Evolutionary conservation across 2,888 invertebrate species (phyloP).

Genomic region (Nomada flava): DNA sequence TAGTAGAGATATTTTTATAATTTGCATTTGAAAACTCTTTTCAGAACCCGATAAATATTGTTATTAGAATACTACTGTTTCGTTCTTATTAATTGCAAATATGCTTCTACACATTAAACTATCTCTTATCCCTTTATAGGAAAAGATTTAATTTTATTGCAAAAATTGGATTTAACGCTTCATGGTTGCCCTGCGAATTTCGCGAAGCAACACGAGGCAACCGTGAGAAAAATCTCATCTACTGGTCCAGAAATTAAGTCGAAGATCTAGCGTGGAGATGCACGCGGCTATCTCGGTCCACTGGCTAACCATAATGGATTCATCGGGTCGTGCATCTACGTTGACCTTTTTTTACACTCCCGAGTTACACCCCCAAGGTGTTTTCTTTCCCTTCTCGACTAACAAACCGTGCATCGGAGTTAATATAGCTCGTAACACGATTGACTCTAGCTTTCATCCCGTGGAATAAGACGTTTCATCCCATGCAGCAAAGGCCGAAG

Average conservation of each 20-base stretch:
- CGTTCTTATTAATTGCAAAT: too few relatives aligned
- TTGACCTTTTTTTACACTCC: slow-evolving; percentile 41
- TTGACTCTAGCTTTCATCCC: slow-evolving; percentile 31
- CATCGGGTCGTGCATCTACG: slow-evolving; percentile 35
- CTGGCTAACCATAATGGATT: slow-evolving; percentile 56
- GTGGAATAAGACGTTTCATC: slow-evolving; percentile 43
- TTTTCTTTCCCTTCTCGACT: not conserved
- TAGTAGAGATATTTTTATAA: too few relatives aligned
- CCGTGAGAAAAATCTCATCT: slow-evolving; percentile 47
- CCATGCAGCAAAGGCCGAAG: slow-evolving; percentile 2
- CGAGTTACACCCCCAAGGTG: not conserved
- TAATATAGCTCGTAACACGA: slow-evolving; percentile 48
- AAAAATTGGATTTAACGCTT: not conserved
- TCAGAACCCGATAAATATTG: too few relatives aligned
- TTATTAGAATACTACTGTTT: too few relatives aligned
- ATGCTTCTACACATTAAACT: too few relatives aligned
- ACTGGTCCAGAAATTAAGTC: slow-evolving; percentile 54
- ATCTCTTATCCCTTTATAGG: not conserved
- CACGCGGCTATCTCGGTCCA: slow-evolving; percentile 43
- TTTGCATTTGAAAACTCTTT: too few relatives aligned
- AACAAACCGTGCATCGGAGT: slow-evolving; percentile 37
- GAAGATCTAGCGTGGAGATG: slow-evolving; percentile 45
- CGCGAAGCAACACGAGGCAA: not conserved
- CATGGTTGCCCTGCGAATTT: not conserved
- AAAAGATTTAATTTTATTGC: not conserved